Evolutionary conservation across 2,888 invertebrate genomes (phyloP).

Genomic region (Suillia variegata): DNA sequence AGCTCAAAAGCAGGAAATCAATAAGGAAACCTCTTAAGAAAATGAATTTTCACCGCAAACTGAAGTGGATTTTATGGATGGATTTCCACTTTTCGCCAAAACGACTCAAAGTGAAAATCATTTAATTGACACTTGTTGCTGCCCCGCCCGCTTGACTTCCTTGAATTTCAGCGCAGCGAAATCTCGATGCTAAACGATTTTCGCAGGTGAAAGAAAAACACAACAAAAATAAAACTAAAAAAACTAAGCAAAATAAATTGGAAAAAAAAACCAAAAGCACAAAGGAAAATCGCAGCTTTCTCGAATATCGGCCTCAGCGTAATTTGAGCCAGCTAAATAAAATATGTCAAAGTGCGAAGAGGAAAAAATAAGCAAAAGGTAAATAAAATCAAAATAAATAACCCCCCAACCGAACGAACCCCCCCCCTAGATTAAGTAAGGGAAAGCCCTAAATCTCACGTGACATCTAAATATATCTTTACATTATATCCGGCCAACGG

Average conservation of each 20-base stretch:
- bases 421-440: too few relatives aligned
- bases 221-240: too few relatives aligned
- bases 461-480: too few relatives aligned
- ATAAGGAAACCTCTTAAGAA: neutral
- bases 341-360: neutral
- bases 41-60: neutral
- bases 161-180: neutral
- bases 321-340: neutral
- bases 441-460: neutral
- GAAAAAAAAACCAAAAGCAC: too few relatives aligned
- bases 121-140: slow-evolving; percentile 7
- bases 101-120: neutral
- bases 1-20: neutral
- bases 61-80: neutral
- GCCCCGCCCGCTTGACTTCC: too few relatives aligned
- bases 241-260: too few relatives aligned
- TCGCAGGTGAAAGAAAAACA: neutral
- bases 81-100: neutral
- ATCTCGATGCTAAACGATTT: too few relatives aligned
- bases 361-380: neutral
- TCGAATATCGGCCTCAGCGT: too few relatives aligned
- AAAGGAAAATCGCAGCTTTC: too few relatives aligned
- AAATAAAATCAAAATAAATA: neutral
- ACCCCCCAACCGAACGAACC: too few relatives aligned
- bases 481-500: too few relatives aligned